Base-by-base conservation (phyloP, 2,113 vertebrate species). In the Erythrocebus patas region DNA sequence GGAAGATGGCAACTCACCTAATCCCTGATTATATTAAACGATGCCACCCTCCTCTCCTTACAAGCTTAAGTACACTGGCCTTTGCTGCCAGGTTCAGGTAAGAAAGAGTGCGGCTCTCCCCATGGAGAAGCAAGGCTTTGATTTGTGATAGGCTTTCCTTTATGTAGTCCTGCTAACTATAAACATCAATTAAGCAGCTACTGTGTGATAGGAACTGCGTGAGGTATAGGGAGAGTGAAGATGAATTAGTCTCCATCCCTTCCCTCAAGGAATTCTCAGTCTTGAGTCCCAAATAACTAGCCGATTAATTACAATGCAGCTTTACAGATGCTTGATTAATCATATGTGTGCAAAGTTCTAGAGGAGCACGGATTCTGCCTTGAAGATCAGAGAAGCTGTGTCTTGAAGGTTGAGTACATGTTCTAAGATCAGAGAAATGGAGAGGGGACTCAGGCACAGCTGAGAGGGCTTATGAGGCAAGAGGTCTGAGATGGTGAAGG, bases 1-100 rank as follows among this genome's bases (percentile, higher is more conserved):
- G 66, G 30, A 40, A 1, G 3, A 22, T 86, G 72, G 0, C 0
- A 0, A 30, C 11, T 48, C 64, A 2, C 22, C 35, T 43, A 61
- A 17, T 13, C 72, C 35, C 13, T 38, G 48, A 66, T 84, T 35
- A 8, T 10, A 1, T 43, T 40, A 18, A 23, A 23, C 7, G 6
- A 20, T 1, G 6, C 25, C 61, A 48, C 76, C 82, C 90, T 85
- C 55, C 45, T 85, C 68, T 86, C 61, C 6, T 70, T 8, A 38
- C 43, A 9, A 16, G 48, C 45, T 35, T 13, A 66, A 43, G 66
- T 7, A 2, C 12, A 0, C 75, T 57, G 76, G 55, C 82, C 76
- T 30, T n/a, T 43, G 27, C 35, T 2, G 0, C 32, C 52, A 35
- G 11, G 75, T 20, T 61, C 66, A 12, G 61, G 40, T 35, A 52